phyloP scores from a whole-genome alignment of 2,888 invertebrate species.

The Drosophila mimetica region DNA sequence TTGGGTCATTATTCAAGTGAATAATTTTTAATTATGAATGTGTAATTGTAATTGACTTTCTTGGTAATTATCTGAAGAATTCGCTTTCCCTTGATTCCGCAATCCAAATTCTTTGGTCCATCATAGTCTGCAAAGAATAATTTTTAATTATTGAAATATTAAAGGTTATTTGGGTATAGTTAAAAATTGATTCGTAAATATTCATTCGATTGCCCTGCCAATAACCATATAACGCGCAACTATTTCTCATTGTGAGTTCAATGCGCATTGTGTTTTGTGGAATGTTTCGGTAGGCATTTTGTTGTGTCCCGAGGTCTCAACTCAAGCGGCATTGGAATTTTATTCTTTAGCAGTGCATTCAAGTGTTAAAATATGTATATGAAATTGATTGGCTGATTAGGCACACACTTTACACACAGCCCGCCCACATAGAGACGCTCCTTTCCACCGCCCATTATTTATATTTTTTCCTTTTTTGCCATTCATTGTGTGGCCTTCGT shows the following conservation, averaged over 20 bases:
- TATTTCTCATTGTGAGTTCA: constrained; percentile 6
- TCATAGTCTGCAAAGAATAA: background rate
- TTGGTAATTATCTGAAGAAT: background rate
- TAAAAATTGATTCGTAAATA: background rate
- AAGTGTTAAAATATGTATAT: constrained; percentile 70
- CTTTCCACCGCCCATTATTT: constrained; percentile 43
- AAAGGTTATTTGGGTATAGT: background rate
- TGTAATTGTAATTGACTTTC: background rate
- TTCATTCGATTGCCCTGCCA: background rate
- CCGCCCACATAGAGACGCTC: constrained; percentile 23
- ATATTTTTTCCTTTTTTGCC: constrained; percentile 17
- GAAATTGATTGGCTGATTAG: constrained; percentile 75
- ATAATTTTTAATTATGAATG: no score
- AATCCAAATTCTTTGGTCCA: background rate
- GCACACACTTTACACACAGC: constrained; percentile 41
- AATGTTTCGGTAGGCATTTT: constrained; percentile 29
- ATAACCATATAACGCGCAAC: background rate
- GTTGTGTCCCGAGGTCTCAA: constrained; percentile 32
- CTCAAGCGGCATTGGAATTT: constrained; percentile 47
- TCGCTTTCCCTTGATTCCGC: background rate
- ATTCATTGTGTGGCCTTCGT: constrained; percentile 51
- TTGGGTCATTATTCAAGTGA: no score
- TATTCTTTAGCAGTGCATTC: constrained; percentile 57
- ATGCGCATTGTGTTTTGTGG: constrained; percentile 6
- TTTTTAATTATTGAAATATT: background rate